phyloP scores from a whole-genome alignment of 2,888 invertebrate species.

The Atherix ibis region DNA sequence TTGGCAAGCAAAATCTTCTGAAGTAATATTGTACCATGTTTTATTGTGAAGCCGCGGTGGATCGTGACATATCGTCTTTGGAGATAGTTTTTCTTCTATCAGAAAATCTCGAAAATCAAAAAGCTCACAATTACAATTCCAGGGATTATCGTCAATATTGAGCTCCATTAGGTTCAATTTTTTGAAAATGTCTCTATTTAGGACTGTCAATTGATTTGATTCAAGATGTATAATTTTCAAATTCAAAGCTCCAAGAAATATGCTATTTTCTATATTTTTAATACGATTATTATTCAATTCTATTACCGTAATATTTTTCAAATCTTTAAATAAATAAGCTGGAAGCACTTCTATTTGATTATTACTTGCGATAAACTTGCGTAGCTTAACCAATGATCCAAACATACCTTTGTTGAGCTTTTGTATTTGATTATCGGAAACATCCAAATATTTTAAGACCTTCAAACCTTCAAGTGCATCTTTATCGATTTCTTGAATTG shows the following conservation, averaged over 20 bases:
- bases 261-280: conserved; percentile 47
- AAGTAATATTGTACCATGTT: conserved; percentile 54
- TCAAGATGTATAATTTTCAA: conserved; percentile 53
- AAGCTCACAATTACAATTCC: conserved; percentile 77
- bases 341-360: conserved; percentile 59
- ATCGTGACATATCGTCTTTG: conserved; percentile 56
- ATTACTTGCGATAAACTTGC: conserved; percentile 55
- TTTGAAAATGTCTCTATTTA: conserved; percentile 48
- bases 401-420: conserved; percentile 54
- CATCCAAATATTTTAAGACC: conserved; percentile 67
- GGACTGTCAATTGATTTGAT: conserved; percentile 53
- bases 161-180: conserved; percentile 55
- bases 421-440: conserved; percentile 56
- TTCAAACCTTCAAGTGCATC: conserved; percentile 60
- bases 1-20: conserved; percentile 66
- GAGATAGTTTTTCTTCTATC: conserved; percentile 52
- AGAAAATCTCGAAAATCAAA: conserved; percentile 65
- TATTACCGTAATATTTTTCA: conserved; percentile 58
- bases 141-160: conserved; percentile 64
- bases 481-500: conserved; percentile 52
- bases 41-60: conserved; percentile 52
- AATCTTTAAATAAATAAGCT: conserved; percentile 57
- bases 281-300: conserved; percentile 63
- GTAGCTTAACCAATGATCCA: conserved; percentile 48
- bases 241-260: conserved; percentile 52